Conservation (phyloP, 1,140 invertebrate genomes). For the Metopolophium dirhodum region DNA sequence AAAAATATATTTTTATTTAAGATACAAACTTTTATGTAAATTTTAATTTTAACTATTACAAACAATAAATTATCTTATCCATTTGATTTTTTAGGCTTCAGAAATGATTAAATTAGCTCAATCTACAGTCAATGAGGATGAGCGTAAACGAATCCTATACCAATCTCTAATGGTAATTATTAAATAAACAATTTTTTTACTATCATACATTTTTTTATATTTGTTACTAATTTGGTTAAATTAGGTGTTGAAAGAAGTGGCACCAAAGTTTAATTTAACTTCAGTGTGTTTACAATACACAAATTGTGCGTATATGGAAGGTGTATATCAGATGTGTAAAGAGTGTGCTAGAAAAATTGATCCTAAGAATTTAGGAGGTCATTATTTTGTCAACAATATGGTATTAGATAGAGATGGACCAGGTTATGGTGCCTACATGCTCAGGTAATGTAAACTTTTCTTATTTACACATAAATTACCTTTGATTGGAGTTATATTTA, state of each 20-base stretch:
- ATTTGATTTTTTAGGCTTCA: constrained; percentile 71
- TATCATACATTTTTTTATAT: neutral
- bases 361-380: constrained; percentile 84
- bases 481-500: neutral
- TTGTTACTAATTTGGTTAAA: neutral
- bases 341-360: constrained; percentile 85
- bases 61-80: neutral
- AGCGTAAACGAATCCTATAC: constrained; percentile 64
- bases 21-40: neutral
- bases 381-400: constrained; percentile 83
- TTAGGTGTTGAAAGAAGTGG: constrained; percentile 84
- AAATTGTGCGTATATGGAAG: constrained; percentile 80
- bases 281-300: constrained; percentile 81
- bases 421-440: constrained; percentile 74
- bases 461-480: neutral
- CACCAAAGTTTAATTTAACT: constrained; percentile 77
- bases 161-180: constrained; percentile 44
- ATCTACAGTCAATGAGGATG: constrained; percentile 71
- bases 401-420: constrained; percentile 81
- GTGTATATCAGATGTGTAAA: constrained; percentile 86
- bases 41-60: neutral
- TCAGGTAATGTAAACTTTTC: constrained; percentile 65
- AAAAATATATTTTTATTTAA: no score
- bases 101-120: constrained; percentile 85
- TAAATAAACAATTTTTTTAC: neutral